phyloP scores from a whole-genome alignment of 2,888 invertebrate species.

The Limnephilus marmoratus region DNA sequence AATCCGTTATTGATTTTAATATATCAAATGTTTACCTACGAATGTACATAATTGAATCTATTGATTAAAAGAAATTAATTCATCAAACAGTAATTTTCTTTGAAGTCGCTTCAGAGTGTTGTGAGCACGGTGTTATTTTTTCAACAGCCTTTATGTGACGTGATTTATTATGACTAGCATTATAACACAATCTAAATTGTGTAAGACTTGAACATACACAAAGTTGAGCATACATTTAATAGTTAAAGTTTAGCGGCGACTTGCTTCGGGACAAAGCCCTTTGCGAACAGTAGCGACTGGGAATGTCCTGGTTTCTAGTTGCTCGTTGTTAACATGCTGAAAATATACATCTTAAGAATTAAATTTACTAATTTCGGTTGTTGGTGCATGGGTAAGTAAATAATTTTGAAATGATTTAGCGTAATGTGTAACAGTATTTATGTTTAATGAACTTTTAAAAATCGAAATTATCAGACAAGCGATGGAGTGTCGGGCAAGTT shows the following conservation, averaged over 20 bases:
- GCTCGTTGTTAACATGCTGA: not conserved
- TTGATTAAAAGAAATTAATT: not conserved
- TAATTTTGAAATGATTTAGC: no score
- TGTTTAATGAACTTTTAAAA: no score
- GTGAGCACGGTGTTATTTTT: not conserved
- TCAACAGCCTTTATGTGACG: not conserved
- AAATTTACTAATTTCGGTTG: no score
- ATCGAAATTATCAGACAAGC: no score
- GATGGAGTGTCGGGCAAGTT: no score
- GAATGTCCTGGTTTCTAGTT: conserved; percentile 8
- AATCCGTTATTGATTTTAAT: not conserved
- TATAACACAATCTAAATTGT: conserved; percentile 42
- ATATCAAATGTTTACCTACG: not conserved
- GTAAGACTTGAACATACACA: conserved; percentile 35
- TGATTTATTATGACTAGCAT: conserved; percentile 36
- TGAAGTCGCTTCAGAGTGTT: not conserved
- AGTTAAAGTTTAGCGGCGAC: conserved; percentile 40
- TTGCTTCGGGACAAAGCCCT: conserved; percentile 26
- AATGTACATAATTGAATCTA: not conserved
- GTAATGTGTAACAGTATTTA: no score
- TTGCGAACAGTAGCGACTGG: conserved; percentile 19
- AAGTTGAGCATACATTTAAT: conserved; percentile 45
- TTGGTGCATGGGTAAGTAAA: no score
- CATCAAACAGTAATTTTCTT: not conserved
- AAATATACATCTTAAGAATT: conserved; percentile 3